Evolutionary conservation across 2,113 vertebrate genomes (phyloP), one percentile per base, ranked within the genome.

Genomic region (Reinhardtius hippoglossoides): DNA sequence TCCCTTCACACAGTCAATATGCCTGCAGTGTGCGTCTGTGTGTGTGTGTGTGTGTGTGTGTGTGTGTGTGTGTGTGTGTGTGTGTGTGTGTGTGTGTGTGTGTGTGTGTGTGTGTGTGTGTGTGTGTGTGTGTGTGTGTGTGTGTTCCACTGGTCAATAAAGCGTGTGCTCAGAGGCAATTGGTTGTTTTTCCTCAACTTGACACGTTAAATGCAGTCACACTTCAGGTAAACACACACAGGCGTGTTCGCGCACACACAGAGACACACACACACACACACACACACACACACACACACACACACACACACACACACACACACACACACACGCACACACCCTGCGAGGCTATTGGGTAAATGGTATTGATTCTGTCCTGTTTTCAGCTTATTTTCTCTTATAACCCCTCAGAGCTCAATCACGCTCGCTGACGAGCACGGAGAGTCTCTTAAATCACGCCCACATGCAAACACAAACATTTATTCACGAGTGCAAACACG

Each of bases 141-240:
- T 85, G 72, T 70, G 71, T 87, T 82, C 56, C 71, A 76, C 68
- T 85, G 82, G 86, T 93, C 92, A 91, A 93, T 93, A 92, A 87
- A 90, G 83, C 71, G 81, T 90, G 89, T 80, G 86, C 88, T 87
- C 71, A 78, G 87, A 92, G 85, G 88, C 88, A 90, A 87, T 91
- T 88, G 85, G 91, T 90, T 92, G 90, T 92, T 92, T 92, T 92
- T 92, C 88, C 82, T 89, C 91, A 85, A 86, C 86, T 90, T 91
- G 88, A 91, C 91, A 91, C 80, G 78, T 87, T 90, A 88, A 92
- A 92, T 84, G 86, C 87, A 88, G 83, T 83, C 87, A 83, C 87
- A 88, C 81, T 88, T 88, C 77, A 89, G 78, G 56, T 78, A 85
- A 87, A 91, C 87, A 87, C 89, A 91, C 81, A 75, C 65, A 68